Conservation (phyloP, 2,113 vertebrate species). For the Fregetta grallaria region DNA sequence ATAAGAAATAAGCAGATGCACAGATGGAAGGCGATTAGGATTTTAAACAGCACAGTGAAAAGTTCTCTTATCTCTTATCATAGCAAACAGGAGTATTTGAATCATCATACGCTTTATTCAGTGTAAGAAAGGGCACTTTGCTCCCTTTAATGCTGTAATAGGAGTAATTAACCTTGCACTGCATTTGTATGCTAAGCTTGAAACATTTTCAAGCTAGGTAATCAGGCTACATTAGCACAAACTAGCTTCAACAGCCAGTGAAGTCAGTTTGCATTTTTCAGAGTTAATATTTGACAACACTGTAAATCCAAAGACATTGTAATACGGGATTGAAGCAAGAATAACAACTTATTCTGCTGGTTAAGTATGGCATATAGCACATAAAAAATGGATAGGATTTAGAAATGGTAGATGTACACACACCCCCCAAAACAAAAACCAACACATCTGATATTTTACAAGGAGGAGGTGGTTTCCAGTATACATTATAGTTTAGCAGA, state of each 20-base stretch:
- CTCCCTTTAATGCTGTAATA: neutral
- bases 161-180: constrained; percentile 25
- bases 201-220: constrained; percentile 5
- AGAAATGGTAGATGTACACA: neutral
- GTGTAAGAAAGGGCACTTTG: neutral
- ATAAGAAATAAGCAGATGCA: neutral
- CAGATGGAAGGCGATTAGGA: neutral
- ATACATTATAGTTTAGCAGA: neutral
- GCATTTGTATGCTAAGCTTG: neutral
- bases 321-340: neutral
- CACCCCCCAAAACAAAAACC: neutral
- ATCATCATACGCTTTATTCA: neutral
- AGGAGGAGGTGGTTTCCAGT: neutral
- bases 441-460: neutral
- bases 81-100: neutral
- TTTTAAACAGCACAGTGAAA: neutral
- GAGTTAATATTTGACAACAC: constrained; percentile 45
- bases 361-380: neutral
- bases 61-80: neutral
- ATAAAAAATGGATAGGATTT: neutral
- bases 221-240: constrained; percentile 23
- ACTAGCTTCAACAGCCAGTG: neutral
- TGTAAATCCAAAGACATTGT: constrained; percentile 1
- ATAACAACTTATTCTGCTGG: neutral
- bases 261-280: constrained; percentile 12